Evolutionary conservation across 2,888 invertebrate genomes (phyloP).

Genomic region (Hymenopus coronatus): DNA sequence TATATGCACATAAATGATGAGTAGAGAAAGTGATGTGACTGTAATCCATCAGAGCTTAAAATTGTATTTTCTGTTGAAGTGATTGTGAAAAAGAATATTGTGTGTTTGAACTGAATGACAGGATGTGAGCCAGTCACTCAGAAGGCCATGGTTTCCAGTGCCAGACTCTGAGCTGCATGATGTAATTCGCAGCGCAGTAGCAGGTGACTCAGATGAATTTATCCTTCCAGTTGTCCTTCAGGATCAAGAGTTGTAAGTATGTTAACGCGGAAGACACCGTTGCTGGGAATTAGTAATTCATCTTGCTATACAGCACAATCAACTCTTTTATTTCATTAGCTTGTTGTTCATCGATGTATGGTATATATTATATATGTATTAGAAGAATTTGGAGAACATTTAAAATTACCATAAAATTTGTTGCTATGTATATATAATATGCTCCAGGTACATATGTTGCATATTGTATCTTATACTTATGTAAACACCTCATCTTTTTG

Average conservation of each 20-base stretch:
- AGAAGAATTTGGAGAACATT: not conserved
- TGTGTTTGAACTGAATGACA: conserved; percentile 35
- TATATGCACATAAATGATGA: too few relatives aligned
- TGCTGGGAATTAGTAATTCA: not conserved
- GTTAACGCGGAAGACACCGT: not conserved
- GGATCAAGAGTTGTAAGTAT: conserved; percentile 41
- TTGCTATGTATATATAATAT: not conserved
- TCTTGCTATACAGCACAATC: not conserved
- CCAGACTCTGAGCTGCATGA: conserved; percentile 53
- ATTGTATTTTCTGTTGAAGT: too few relatives aligned
- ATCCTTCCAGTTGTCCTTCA: conserved; percentile 56
- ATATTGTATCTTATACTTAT: not conserved
- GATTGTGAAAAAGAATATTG: too few relatives aligned
- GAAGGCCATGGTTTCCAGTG: conserved; percentile 56
- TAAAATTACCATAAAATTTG: not conserved
- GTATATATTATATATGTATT: not conserved
- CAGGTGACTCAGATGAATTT: conserved; percentile 57
- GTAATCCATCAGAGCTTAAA: too few relatives aligned
- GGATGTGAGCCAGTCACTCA: conserved; percentile 57
- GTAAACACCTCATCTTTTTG: not conserved
- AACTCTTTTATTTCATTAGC: not conserved
- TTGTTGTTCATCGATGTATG: not conserved
- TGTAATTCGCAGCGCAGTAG: conserved; percentile 52
- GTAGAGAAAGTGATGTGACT: too few relatives aligned
- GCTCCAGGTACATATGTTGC: not conserved